Percentiles rank a stretch among this genome's conserved stretches.
phyloP scores from a whole-genome alignment of 2,888 invertebrate genomes.

The Aspidapion aeneum region DNA sequence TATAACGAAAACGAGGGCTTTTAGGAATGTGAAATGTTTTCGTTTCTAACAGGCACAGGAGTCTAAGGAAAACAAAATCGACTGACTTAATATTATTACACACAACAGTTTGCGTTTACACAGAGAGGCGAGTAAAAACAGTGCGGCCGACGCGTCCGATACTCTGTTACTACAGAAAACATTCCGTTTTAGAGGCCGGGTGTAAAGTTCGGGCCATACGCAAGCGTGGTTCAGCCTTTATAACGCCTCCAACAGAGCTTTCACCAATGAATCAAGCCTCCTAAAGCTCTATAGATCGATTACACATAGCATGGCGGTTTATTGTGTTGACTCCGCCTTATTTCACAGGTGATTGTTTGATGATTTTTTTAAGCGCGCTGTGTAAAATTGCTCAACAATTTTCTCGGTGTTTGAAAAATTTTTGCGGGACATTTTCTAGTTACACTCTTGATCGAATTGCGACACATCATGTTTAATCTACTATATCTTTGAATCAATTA shows the following conservation, averaged over 20 bases:
- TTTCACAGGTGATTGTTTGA: background rate
- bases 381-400: background rate
- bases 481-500: background rate
- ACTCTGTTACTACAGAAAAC: constrained; percentile 53
- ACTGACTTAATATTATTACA: constrained; percentile 70
- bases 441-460: too few relatives aligned
- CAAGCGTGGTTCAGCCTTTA: background rate
- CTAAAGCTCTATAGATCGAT: background rate
- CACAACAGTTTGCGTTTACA: constrained; percentile 81
- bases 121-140: constrained; percentile 61
- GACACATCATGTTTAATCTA: too few relatives aligned
- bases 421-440: too few relatives aligned
- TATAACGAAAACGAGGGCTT: too few relatives aligned
- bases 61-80: constrained; percentile 54
- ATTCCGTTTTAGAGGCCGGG: constrained; percentile 31
- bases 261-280: background rate
- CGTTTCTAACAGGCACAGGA: background rate
- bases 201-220: background rate
- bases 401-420: too few relatives aligned
- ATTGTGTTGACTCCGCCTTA: background rate
- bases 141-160: constrained; percentile 37
- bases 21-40: background rate
- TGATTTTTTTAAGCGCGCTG: background rate
- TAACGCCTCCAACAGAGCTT: background rate
- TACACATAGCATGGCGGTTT: background rate